Evolutionary conservation across 1,140 invertebrate species (phyloP), one percentile per base, ranked within the genome.

Genomic region (Mylabris phalerata): DNA sequence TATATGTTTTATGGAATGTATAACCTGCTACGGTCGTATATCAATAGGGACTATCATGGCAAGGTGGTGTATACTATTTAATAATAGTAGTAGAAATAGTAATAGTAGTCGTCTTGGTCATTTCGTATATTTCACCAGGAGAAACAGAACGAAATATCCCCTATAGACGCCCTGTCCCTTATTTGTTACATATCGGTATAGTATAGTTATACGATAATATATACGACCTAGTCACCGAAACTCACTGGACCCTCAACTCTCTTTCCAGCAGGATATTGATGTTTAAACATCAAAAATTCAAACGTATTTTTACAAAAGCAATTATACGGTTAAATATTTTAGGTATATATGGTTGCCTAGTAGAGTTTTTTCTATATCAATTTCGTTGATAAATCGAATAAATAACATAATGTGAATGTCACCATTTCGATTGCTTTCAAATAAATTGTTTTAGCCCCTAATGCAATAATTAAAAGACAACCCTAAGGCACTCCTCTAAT

Each of bases 1-100:
- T 69, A 69, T 69, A 69, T 69, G 67, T 69, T 69, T 69, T 69
- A 69, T 69, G 60, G 67, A 67, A 67, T 67, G 65, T 67, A 65
- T 63, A 65, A 67, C 67, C 65, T 66, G 65, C 65, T 57, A 59
- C 50, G 64, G 59, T 61, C 67, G 63, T 69, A 69, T 69, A 69
- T 69, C 67, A 69, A 56, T 56, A 58, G 65, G 67, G 67, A 67
- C 67, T 67, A 69, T 69, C 67, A 69, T 65, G 57, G 67, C 67
- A 69, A 69, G 67, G 67, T 69, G 67, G 63, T 63, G 59, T 19
- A 19, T 19, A 19, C 19, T 19, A 19, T 19, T 19, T 19, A 19
- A 19, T 19, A 19, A 19, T 19, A 19, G 65, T n/a, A 3, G 39
- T 46, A 45, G 59, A 47, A 32, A 7, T 32, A 32, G 32, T 32